Evolutionary conservation across 2,113 vertebrate species (phyloP).

Genomic region (Nothoprocta perdicaria): DNA sequence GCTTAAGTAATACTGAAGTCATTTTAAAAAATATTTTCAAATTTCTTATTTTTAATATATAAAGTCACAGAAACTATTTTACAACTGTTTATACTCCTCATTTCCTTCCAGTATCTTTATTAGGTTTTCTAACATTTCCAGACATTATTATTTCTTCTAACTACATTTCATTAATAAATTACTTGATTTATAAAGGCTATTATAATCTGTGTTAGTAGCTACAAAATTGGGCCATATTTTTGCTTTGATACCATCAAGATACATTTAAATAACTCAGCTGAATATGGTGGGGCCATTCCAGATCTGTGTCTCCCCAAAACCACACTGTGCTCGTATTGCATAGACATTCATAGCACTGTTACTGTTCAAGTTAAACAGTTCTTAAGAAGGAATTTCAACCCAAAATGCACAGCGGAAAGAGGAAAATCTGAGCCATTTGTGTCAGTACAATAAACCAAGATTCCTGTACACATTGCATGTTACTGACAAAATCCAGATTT

Average conservation of each 20-base stretch:
- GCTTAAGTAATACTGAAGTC: not conserved
- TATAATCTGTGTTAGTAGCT: not conserved
- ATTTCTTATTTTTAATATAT: not conserved
- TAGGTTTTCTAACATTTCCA: not conserved
- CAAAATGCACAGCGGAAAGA: not conserved
- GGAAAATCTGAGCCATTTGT: not conserved
- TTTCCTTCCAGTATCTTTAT: not conserved
- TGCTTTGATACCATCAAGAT: not conserved
- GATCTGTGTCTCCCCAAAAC: not conserved
- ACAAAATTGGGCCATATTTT: not conserved
- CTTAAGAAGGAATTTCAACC: not conserved
- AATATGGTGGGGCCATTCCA: not conserved
- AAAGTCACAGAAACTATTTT: not conserved
- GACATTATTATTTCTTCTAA: not conserved
- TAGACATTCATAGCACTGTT: not conserved
- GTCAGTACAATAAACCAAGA: not conserved
- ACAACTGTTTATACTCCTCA: not conserved
- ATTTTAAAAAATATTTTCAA: not conserved
- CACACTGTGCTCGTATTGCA: not conserved
- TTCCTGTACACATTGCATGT: not conserved
- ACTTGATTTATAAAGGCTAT: constrained; percentile 9
- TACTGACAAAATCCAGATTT: not conserved
- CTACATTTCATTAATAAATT: constrained; percentile 29
- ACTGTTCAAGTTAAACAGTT: not conserved
- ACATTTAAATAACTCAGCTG: not conserved